Evolutionary conservation across 2,888 invertebrate species (phyloP), one percentile per base, ranked within the genome.

Genomic region (Acleris literana): DNA sequence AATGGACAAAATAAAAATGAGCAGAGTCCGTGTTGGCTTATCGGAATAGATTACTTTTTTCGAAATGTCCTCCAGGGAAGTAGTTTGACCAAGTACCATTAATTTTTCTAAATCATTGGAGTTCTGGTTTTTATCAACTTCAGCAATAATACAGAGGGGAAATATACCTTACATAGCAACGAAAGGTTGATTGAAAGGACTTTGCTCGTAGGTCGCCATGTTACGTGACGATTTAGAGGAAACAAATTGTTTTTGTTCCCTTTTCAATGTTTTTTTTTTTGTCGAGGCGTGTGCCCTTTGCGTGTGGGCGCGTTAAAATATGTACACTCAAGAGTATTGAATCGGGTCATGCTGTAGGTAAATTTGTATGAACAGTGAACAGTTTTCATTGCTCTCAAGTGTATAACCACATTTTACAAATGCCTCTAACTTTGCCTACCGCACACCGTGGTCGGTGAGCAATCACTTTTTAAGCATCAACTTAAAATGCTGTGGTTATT

Each of bases 1-100:
- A 90, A 87, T 83, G 85, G 83, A 88, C 89, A 88, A 89, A 90
- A 91, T 91, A 90, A 91, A 91, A 91, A 90, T 88, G 88, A 90
- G 87, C 87, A 88, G 83, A 83, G 86, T 87, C 79, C 86, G 88
- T 87, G 88, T 89, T 87, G 89, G 90, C 89, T 91, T 91, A 91
- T 89, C 89, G 85, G 85, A 88, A 89, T 90, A 90, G 88, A 90
- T 90, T 89, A 89, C 88, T 88, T 90, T 82, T 86, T 87, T 39
- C 83, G 76, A 87, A 89, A 87, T 84, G 83, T 86, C 84, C 84
- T 86, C 81, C 71, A 83, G 84, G 84, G 86, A 78, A 82, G 78
- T 73, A 76, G 73, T 75, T 76, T 71, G 73, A 80, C 77, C 72
- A 70, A 65, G 71, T 74, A 74, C 75, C 75, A 77, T 78, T 83